These are phyloP conservation scores for Rhombomys opimus DNA, from an alignment of 2,113 vertebrate genomes.

Conservation along the genomic window DNA sequence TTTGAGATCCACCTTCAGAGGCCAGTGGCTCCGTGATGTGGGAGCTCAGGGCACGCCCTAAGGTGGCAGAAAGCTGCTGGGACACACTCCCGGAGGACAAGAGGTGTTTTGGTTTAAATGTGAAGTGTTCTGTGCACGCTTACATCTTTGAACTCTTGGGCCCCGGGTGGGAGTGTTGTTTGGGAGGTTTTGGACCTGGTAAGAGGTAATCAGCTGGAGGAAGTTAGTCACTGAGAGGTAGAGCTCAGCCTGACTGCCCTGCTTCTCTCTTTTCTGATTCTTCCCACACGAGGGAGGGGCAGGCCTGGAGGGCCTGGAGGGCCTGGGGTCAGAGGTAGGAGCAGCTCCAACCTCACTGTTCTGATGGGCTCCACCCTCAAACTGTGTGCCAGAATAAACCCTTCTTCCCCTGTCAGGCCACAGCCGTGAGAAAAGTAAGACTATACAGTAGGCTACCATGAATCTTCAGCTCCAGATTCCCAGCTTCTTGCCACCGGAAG, in stretches of 20 bases:
- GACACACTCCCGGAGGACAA: not conserved
- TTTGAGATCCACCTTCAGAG: not conserved
- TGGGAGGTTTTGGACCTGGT: not conserved
- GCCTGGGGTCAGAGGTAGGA: not conserved
- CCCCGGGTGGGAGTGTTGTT: too few species aligned
- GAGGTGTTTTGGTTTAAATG: not conserved
- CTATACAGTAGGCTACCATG: not conserved
- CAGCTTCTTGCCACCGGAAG: not conserved
- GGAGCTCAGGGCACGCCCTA: not conserved
- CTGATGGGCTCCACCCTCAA: not conserved
- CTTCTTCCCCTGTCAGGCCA: not conserved
- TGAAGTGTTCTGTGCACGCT: not conserved
- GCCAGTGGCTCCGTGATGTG: fast-evolving
- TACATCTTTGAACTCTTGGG: not conserved
- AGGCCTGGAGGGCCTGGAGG: not conserved
- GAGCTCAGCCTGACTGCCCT: not conserved
- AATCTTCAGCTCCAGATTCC: not conserved
- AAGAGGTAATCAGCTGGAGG: not conserved
- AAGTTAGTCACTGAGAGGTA: not conserved
- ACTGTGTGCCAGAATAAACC: not conserved
- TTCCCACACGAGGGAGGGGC: not conserved
- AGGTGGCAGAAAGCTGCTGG: not conserved
- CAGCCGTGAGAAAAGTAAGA: not conserved
- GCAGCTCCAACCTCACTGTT: not conserved
- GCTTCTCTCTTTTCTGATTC: not conserved